Conservation (phyloP, 1,140 invertebrate species). For the Nylanderia fulva region DNA sequence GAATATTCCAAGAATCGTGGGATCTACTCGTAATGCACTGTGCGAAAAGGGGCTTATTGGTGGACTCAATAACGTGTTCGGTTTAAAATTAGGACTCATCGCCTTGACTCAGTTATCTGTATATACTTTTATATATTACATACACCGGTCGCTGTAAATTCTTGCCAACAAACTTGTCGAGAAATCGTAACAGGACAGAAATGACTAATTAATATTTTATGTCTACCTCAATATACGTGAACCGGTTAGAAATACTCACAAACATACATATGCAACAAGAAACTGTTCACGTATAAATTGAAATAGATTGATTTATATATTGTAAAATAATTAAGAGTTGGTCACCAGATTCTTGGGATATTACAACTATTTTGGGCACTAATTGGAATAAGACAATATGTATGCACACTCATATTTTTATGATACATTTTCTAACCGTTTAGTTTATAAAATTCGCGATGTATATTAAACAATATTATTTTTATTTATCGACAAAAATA, state of each 20-base stretch:
- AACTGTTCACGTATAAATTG: constrained; percentile 43
- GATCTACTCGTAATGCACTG: constrained; percentile 68
- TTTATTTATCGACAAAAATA: not conserved
- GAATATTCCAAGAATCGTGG: constrained; percentile 72
- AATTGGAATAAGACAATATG: constrained; percentile 68
- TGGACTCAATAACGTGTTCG: constrained; percentile 57
- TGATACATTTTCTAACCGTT: not conserved
- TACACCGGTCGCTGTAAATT: constrained; percentile 41
- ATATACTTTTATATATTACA: constrained; percentile 34
- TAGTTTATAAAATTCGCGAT: not conserved
- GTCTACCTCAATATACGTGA: constrained; percentile 50
- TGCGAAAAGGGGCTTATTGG: constrained; percentile 49
- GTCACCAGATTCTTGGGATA: constrained; percentile 72
- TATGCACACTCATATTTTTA: not conserved
- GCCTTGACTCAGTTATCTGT: constrained; percentile 52
- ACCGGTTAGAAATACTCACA: constrained; percentile 65
- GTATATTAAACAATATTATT: not conserved
- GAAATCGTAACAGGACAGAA: constrained; percentile 39
- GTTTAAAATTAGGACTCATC: constrained; percentile 57
- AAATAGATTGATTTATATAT: constrained; percentile 52
- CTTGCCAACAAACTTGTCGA: constrained; percentile 57
- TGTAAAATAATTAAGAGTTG: constrained; percentile 72
- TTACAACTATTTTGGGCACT: constrained; percentile 23
- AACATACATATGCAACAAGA: constrained; percentile 32
- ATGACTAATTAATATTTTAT: constrained; percentile 56